Evolutionary conservation across 2,797 vertebrate genomes (phyloP).

Genomic region (Chaetodon trifasciatus): DNA sequence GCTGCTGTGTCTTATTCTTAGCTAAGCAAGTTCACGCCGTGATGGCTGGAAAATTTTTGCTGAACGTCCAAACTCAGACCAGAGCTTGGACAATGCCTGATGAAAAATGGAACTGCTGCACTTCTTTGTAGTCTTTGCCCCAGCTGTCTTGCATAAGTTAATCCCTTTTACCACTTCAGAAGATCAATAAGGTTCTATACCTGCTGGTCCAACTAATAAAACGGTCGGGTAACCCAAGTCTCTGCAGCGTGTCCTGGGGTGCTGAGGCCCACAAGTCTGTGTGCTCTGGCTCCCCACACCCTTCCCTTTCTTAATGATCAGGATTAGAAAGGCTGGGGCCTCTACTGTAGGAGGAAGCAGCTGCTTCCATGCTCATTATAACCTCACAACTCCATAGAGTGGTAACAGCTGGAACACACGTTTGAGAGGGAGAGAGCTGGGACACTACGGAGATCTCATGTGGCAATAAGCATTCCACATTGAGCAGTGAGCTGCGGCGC

Average conservation of each 20-base stretch:
- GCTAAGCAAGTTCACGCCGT: conserved; percentile 32
- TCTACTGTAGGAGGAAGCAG: conserved; percentile 87
- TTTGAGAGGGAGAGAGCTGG: conserved; percentile 77
- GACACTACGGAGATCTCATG: conserved; percentile 77
- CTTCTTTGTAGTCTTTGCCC: conserved; percentile 60
- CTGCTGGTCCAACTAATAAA: conserved; percentile 78
- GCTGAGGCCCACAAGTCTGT: conserved; percentile 76
- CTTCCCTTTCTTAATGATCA: conserved; percentile 85
- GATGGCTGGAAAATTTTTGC: conserved; percentile 36
- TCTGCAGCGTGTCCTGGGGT: conserved; percentile 70
- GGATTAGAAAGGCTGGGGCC: conserved; percentile 86
- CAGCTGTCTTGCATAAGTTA: conserved; percentile 75
- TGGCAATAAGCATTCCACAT: conserved; percentile 78
- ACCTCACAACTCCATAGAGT: conserved; percentile 84
- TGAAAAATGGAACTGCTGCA: conserved; percentile 51
- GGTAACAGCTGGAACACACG: conserved; percentile 86
- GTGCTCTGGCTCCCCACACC: conserved; percentile 72
- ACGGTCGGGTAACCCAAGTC: conserved; percentile 78
- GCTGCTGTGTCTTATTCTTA: conserved; percentile 54
- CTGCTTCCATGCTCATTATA: conserved; percentile 87
- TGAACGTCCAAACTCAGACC: conserved; percentile 50
- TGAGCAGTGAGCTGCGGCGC: conserved; percentile 59
- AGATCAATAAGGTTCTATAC: conserved; percentile 79
- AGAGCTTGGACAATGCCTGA: conserved; percentile 39
- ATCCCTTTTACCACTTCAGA: conserved; percentile 77